These are phyloP conservation scores for Platysteira castanea DNA, from an alignment of 2,113 vertebrate species.

Conservation along the genomic window DNA sequence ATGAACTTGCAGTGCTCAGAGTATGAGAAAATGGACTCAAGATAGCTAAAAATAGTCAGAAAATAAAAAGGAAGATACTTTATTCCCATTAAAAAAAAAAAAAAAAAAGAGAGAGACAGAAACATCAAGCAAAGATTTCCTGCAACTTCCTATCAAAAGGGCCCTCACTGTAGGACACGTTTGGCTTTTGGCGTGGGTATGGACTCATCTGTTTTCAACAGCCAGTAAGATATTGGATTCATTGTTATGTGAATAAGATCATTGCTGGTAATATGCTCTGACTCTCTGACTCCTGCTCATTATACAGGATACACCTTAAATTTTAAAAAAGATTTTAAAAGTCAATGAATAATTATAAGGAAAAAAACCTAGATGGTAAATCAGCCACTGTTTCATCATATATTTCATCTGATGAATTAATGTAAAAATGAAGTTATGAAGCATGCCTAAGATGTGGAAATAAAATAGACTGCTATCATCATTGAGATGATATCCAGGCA, in stretches of 20 bases:
- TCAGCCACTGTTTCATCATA: not conserved
- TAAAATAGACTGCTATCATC: not conserved
- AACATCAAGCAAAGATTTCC: not conserved
- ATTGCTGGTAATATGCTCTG: not conserved
- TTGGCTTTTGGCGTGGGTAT: not conserved
- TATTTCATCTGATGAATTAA: not conserved
- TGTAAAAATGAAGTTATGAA: not conserved
- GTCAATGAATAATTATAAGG: not conserved
- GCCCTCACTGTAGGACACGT: accelerated
- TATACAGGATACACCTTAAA: not conserved
- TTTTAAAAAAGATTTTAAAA: not conserved
- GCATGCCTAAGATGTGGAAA: not conserved
- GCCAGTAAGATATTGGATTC: not conserved
- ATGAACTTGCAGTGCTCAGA: not conserved
- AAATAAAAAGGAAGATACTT: not conserved
- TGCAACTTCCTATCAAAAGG: not conserved
- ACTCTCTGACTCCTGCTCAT: not conserved
- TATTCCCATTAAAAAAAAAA: not conserved
- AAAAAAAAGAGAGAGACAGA: no score
- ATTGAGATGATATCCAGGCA: not conserved
- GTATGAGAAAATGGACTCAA: not conserved
- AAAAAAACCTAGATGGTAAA: not conserved
- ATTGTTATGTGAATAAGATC: not conserved
- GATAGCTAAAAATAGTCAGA: not conserved
- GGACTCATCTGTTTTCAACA: not conserved